A percentile compares a stretch with the other conserved stretches of the same genome.
These are phyloP conservation scores for Harpegnathos saltator DNA, from an alignment of 1,140 invertebrate species.

Conservation along the genomic window DNA sequence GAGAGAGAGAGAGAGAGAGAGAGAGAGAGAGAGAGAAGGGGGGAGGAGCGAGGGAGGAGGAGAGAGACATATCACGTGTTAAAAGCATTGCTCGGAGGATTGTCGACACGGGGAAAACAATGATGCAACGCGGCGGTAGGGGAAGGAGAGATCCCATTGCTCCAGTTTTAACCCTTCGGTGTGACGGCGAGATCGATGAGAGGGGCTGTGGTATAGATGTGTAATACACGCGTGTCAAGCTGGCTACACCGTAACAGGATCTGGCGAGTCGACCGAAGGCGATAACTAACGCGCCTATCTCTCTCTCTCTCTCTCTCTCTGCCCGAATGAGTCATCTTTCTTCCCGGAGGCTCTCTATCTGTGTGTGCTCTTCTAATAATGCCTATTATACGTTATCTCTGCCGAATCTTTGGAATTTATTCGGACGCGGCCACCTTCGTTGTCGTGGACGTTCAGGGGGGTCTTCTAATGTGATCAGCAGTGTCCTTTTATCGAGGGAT, in stretches of 20 bases:
- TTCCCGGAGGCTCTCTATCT: no score
- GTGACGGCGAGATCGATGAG: conserved; percentile 52
- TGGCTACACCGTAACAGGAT: background rate
- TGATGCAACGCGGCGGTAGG: background rate
- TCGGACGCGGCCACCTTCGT: no score
- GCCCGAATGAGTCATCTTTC: conserved; percentile 37
- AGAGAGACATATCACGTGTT: background rate
- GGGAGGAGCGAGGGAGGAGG: no score
- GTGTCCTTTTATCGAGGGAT: no score
- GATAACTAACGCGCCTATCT: conserved; percentile 1
- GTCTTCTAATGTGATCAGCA: no score
- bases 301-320: background rate
- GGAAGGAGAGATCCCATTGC: conserved; percentile 37
- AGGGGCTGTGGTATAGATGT: conserved; percentile 11
- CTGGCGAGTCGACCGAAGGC: background rate
- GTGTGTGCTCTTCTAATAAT: background rate
- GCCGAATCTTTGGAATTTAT: no score
- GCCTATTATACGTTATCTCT: no score
- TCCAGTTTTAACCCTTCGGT: conserved; percentile 56
- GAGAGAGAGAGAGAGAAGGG: no score
- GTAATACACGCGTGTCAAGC: conserved; percentile 22
- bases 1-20: background rate
- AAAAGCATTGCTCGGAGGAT: background rate
- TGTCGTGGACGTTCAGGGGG: no score
- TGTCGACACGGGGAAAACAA: conserved; percentile 24